These are phyloP conservation scores for Morpho helenor DNA, from an alignment of 2,888 invertebrate species.

Conservation along the genomic window DNA sequence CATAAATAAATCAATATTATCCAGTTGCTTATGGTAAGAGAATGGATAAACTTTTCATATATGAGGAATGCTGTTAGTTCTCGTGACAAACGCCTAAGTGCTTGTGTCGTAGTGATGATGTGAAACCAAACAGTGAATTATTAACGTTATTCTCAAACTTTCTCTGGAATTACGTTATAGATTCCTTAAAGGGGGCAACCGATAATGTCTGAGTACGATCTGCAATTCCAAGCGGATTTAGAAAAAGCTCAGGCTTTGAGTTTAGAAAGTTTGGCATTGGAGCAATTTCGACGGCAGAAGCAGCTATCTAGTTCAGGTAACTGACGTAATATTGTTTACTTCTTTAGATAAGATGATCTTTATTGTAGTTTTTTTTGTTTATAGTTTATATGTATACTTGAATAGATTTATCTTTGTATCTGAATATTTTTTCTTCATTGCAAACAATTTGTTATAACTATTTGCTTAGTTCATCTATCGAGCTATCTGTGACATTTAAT, in stretches of 20 bases:
- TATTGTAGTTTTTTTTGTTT: neutral
- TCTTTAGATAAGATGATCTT: conserved; percentile 38
- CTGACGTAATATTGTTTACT: conserved; percentile 65
- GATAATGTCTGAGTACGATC: conserved; percentile 85
- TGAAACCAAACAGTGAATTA: conserved; percentile 20
- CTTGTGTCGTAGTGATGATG: conserved; percentile 24
- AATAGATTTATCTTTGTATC: too few relatives aligned
- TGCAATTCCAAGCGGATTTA: conserved; percentile 91
- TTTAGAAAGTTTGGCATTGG: conserved; percentile 90
- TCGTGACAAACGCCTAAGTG: conserved; percentile 24
- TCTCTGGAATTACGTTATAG: conserved; percentile 45
- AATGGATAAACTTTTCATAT: conserved; percentile 21
- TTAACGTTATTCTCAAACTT: conserved; percentile 49
- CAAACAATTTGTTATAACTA: too few relatives aligned
- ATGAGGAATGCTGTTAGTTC: conserved; percentile 2
- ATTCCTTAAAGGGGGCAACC: conserved; percentile 41
- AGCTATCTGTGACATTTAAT: too few relatives aligned
- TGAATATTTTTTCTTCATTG: too few relatives aligned
- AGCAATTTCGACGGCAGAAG: conserved; percentile 88
- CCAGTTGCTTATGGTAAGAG: conserved; percentile 45
- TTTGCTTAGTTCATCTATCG: too few relatives aligned
- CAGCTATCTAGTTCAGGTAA: conserved; percentile 70
- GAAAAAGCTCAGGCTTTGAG: conserved; percentile 93
- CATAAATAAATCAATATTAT: conserved; percentile 39
- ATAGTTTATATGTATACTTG: neutral